Evolutionary conservation across 2,888 invertebrate species (phyloP).

Genomic region (Lepidonotus clava): DNA sequence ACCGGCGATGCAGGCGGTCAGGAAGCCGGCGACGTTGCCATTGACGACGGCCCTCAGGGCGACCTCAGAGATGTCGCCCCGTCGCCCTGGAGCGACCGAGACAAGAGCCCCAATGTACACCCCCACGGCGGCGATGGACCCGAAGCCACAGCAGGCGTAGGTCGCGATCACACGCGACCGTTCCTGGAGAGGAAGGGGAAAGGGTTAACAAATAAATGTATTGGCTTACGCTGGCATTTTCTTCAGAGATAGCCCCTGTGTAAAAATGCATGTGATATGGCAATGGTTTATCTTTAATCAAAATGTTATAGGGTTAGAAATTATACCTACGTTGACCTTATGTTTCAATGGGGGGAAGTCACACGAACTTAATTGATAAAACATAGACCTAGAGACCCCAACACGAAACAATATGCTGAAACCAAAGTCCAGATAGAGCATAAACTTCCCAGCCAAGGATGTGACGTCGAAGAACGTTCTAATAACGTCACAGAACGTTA

Average conservation of each 20-base stretch:
- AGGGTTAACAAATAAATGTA: too few species aligned
- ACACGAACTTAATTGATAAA: too few species aligned
- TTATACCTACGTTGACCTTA: too few species aligned
- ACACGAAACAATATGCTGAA: too few species aligned
- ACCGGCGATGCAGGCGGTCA: constrained; percentile 68
- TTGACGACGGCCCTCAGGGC: constrained; percentile 66
- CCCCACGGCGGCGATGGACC: constrained; percentile 66
- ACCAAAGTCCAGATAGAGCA: too few species aligned
- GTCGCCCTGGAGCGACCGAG: constrained; percentile 63
- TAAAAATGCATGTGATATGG: neutral
- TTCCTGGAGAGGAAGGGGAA: constrained; percentile 58
- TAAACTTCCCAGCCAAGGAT: too few species aligned
- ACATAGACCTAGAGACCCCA: too few species aligned
- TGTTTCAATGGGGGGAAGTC: too few species aligned
- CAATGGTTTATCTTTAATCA: neutral
- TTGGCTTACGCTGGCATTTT: neutral
- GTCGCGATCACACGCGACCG: constrained; percentile 66
- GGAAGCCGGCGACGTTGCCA: constrained; percentile 66
- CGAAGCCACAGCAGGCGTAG: constrained; percentile 68
- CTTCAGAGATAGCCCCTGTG: too few species aligned
- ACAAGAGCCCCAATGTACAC: constrained; percentile 66
- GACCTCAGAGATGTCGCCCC: constrained; percentile 65
- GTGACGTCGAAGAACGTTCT: too few species aligned
- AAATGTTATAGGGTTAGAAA: too few species aligned
- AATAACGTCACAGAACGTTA: too few species aligned